phyloP scores from a whole-genome alignment of 2,888 invertebrate species.

The Pantelozetes paolii region DNA sequence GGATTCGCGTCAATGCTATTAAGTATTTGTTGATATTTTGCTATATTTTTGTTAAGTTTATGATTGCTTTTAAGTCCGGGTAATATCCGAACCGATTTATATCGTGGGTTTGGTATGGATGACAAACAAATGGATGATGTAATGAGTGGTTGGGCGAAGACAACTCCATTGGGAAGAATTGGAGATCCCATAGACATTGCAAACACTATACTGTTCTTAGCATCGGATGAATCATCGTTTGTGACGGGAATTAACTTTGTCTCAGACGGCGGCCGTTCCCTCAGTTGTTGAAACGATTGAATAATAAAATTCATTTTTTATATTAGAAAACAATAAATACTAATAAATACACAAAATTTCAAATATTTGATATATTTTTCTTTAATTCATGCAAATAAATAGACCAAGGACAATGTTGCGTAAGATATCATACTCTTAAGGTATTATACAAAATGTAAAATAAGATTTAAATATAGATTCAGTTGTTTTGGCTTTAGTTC shows the following conservation, averaged over 20 bases:
- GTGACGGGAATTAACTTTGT: slow-evolving; percentile 84
- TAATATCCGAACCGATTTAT: neutral
- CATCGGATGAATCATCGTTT: slow-evolving; percentile 76
- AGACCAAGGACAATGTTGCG: too few species aligned
- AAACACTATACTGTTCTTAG: slow-evolving; percentile 81
- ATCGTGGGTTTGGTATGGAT: neutral
- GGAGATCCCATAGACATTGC: slow-evolving; percentile 83
- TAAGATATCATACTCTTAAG: too few species aligned
- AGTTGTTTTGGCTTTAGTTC: too few species aligned
- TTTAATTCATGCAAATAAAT: too few species aligned
- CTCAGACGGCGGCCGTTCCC: slow-evolving; percentile 96
- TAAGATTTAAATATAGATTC: too few species aligned
- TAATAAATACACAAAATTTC: too few species aligned
- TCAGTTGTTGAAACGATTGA: too few species aligned
- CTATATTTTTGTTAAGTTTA: neutral
- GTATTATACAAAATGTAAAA: too few species aligned
- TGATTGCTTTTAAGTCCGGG: too few species aligned
- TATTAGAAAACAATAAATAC: too few species aligned
- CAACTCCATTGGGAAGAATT: slow-evolving; percentile 84
- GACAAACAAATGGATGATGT: neutral
- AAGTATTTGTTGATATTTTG: slow-evolving; percentile 22
- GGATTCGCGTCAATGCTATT: slow-evolving; percentile 37
- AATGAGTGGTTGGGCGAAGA: slow-evolving; percentile 60
- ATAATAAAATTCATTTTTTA: too few species aligned
- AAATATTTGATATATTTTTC: too few species aligned